phyloP scores from a whole-genome alignment of 2,797 vertebrate genomes.

The Labroides dimidiatus region DNA sequence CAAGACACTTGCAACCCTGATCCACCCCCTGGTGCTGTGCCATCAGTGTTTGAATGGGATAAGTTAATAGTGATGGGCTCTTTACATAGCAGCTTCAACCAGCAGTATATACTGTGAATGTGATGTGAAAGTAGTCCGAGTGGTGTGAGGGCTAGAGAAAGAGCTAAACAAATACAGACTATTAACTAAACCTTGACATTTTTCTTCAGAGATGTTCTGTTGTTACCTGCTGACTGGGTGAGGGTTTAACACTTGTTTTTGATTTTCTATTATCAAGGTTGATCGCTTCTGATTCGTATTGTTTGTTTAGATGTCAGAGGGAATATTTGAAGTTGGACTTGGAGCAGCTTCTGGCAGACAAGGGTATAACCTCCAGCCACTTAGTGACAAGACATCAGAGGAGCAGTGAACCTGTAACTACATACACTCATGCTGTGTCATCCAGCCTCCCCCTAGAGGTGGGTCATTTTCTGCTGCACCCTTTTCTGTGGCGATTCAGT shows the following conservation, averaged over 20 bases:
- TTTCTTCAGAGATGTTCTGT: too few relatives aligned
- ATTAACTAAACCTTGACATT: neutral
- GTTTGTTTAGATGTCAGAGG: conserved; percentile 81
- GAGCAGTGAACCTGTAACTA: conserved; percentile 56
- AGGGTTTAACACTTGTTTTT: neutral
- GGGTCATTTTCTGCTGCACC: conserved; percentile 12
- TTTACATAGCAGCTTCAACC: too few relatives aligned
- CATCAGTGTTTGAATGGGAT: too few relatives aligned
- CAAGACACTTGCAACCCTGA: too few relatives aligned
- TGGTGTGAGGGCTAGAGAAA: too few relatives aligned
- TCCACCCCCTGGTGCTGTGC: too few relatives aligned
- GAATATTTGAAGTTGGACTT: conserved; percentile 86
- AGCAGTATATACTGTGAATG: too few relatives aligned
- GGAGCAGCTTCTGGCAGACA: conserved; percentile 80
- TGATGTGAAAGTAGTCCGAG: too few relatives aligned
- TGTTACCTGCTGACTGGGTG: neutral
- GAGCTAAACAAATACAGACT: too few relatives aligned
- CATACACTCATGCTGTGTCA: conserved; percentile 67
- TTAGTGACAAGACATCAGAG: conserved; percentile 83
- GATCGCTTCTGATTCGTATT: conserved; percentile 2
- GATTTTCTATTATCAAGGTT: neutral
- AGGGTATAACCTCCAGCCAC: conserved; percentile 86
- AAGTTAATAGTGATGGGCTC: too few relatives aligned
- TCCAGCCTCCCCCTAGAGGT: conserved; percentile 91
- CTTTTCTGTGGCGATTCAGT: neutral